Percentiles rank a stretch among this genome's conserved stretches.
Conservation (phyloP, 1,140 invertebrate species). For the Aphelenchoides fujianensis region DNA sequence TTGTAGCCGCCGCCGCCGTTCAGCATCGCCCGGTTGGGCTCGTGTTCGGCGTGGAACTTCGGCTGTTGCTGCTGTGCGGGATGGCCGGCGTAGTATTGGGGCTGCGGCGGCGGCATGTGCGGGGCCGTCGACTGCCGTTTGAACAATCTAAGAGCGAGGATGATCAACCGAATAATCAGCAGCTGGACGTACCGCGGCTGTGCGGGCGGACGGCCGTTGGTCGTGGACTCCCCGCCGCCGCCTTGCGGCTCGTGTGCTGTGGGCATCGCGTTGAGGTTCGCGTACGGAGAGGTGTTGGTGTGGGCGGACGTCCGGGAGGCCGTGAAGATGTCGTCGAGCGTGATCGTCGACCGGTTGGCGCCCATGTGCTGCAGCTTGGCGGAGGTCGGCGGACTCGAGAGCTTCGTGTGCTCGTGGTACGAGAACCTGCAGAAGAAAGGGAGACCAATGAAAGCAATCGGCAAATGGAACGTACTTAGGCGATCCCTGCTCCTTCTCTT, state of each 20-base stretch:
- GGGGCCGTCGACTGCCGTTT: not conserved
- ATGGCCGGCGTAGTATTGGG: not conserved
- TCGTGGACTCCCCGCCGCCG: too few relatives aligned
- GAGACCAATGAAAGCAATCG: too few relatives aligned
- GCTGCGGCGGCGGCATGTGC: not conserved
- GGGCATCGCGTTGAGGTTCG: conserved; percentile 3
- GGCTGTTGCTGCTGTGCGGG: conserved; percentile 11
- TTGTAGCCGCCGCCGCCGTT: conserved; percentile 18
- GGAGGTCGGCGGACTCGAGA: too few relatives aligned
- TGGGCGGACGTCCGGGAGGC: conserved; percentile 12
- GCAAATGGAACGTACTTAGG: too few relatives aligned
- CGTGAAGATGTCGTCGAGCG: not conserved
- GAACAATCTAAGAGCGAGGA: not conserved
- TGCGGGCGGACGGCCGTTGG: not conserved
- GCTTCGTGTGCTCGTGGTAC: too few relatives aligned
- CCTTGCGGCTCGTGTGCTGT: conserved; percentile 7
- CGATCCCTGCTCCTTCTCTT: conserved; percentile 48
- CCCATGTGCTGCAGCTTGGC: too few relatives aligned
- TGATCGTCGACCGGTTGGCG: not conserved
- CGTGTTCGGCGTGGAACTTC: not conserved
- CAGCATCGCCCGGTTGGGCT: not conserved
- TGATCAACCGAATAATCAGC: not conserved
- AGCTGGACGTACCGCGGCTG: not conserved
- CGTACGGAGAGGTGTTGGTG: not conserved
- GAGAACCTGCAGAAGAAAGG: too few relatives aligned